phyloP scores from a whole-genome alignment of 1,140 invertebrate species.

The Trichomalopsis sarcophagae region DNA sequence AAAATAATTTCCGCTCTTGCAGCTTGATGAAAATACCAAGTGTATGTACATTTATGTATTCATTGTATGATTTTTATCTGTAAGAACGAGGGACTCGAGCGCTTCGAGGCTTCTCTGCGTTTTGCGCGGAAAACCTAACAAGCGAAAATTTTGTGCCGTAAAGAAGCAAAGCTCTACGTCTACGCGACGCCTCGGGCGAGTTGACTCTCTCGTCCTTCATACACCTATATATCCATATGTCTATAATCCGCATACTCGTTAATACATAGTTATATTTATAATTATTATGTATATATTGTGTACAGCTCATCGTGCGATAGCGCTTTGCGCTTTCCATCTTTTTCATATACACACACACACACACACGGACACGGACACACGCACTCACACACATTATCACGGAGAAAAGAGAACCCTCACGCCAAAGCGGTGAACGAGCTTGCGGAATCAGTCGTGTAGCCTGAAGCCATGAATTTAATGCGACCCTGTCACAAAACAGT shows the following conservation, averaged over 20 bases:
- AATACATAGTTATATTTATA: conserved; percentile 17
- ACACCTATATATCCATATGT: conserved; percentile 24
- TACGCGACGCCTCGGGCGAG: conserved; percentile 1
- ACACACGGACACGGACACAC: no score
- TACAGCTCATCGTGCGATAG: conserved; percentile 47
- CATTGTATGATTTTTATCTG: conserved; percentile 37
- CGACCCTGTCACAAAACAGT: no score
- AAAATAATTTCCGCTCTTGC: conserved; percentile 59
- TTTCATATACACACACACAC: not conserved
- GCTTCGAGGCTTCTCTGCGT: conserved; percentile 6
- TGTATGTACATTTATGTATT: conserved; percentile 31
- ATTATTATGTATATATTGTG: conserved; percentile 46
- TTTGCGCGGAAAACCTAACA: not conserved
- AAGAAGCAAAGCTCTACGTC: not conserved
- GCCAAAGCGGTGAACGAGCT: no score
- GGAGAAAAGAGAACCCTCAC: no score
- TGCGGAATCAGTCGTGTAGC: no score
- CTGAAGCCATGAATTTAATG: no score
- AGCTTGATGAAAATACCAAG: conserved; percentile 58
- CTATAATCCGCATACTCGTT: conserved; percentile 5
- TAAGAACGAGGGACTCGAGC: conserved; percentile 39
- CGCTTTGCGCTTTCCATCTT: conserved; percentile 13
- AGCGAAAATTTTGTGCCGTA: not conserved
- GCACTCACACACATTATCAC: conserved; percentile 49
- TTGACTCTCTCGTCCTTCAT: conserved; percentile 28